These are phyloP conservation scores for Heliconius hortense DNA, from an alignment of 2,888 invertebrate genomes.

Conservation along the genomic window DNA sequence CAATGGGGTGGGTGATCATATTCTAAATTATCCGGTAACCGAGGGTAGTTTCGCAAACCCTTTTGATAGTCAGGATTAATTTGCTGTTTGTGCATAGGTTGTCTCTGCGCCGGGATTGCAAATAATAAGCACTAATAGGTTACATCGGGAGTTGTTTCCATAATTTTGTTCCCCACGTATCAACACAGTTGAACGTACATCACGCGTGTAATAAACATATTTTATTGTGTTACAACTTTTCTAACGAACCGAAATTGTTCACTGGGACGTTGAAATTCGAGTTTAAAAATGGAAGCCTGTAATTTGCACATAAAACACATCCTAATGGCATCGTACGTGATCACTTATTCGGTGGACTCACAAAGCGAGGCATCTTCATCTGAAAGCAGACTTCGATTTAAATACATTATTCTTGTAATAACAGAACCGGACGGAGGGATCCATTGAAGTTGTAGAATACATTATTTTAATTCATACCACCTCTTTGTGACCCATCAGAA, in stretches of 20 bases:
- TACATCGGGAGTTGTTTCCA: conserved; percentile 11
- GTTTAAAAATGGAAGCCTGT: conserved; percentile 78
- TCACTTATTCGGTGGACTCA: conserved; percentile 75
- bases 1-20: conserved; percentile 78
- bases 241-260: conserved; percentile 76
- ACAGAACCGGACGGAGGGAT: conserved; percentile 77
- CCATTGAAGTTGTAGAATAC: conserved; percentile 80
- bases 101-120: conserved; percentile 60
- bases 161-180: conserved; percentile 3
- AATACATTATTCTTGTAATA: conserved; percentile 82
- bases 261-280: conserved; percentile 58
- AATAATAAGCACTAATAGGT: conserved; percentile 57
- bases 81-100: conserved; percentile 66
- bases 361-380: conserved; percentile 77
- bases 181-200: conserved; percentile 13
- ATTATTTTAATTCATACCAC: conserved; percentile 81
- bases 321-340: conserved; percentile 79
- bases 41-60: conserved; percentile 73
- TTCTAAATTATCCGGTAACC: conserved; percentile 75
- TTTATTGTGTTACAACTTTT: conserved; percentile 61
- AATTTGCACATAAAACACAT: conserved; percentile 82
- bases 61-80: conserved; percentile 75
- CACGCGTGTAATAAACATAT: conserved; percentile 32
- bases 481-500: conserved; percentile 79
- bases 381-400: conserved; percentile 80